phyloP scores from a whole-genome alignment of 2,888 invertebrate species.

The Scotopteryx bipunctaria region DNA sequence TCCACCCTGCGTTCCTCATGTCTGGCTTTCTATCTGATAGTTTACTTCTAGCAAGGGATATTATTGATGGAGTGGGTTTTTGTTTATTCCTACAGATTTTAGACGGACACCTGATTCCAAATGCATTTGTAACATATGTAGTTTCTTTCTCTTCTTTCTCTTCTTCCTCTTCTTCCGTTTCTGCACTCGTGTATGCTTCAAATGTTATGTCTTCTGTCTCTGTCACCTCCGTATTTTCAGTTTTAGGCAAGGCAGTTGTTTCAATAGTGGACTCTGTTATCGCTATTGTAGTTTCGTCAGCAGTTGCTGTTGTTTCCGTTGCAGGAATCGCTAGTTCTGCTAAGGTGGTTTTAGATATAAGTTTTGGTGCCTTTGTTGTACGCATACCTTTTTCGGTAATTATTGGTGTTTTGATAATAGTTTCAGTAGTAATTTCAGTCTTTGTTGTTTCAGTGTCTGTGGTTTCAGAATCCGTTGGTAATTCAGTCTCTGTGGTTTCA shows the following conservation, averaged over 20 bases:
- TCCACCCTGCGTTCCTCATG: slow-evolving; percentile 4
- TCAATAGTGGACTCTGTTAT: neutral
- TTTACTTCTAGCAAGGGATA: neutral
- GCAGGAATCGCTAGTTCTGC: no score
- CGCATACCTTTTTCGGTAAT: neutral
- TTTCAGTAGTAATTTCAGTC: neutral
- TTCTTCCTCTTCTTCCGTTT: no score
- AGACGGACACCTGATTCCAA: slow-evolving; percentile 25
- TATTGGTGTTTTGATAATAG: neutral
- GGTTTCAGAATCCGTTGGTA: neutral
- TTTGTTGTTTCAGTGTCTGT: neutral
- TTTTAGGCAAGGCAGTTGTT: neutral
- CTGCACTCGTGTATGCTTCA: slow-evolving; percentile 1
- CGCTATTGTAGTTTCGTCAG: neutral
- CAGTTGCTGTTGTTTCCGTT: neutral
- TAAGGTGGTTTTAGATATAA: no score
- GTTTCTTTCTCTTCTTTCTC: neutral
- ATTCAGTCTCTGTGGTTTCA: no score
- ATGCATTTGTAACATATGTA: slow-evolving; percentile 6
- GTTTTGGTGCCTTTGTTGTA: no score
- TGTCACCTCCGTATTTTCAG: neutral
- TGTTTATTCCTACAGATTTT: slow-evolving; percentile 19
- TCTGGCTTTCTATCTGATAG: neutral
- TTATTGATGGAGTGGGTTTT: slow-evolving; percentile 8
- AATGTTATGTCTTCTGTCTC: slow-evolving; percentile 15